Evolutionary conservation across 2,888 invertebrate genomes (phyloP), one percentile per base, ranked within the genome.

Genomic region (Watsonalla cultraria): DNA sequence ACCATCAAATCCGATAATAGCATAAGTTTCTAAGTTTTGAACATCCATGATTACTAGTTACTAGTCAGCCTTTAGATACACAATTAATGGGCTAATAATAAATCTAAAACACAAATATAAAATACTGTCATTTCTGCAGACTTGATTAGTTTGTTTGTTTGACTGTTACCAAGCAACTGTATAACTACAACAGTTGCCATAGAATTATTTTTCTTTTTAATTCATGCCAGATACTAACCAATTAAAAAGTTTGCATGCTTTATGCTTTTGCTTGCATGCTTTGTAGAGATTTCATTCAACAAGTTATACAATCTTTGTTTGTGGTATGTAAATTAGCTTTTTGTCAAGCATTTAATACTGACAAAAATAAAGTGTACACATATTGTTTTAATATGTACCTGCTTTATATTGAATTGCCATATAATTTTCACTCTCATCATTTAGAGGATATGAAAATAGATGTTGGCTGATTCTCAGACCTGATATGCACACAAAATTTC

Each of bases 1-100:
- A 95, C 96, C 96, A 84, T 96, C 95, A 83, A 96, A 96, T 51
- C 96, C 96, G 65, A 96, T 95, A 57, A 96, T 94, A 47, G 94
- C 94, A 53, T 92, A 90, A 5, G 95, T 82, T 68, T 94, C 91
- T 54, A 96, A 89, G 70, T 92, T 92, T 70, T 92, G 87, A 0
- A 94, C 92, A 59, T 93, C 92, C 65, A 82, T 86, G 52, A 59
- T 70, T 54, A 64, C 54, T 58, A 60, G 56, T 67, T 59, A 61
- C 54, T 64, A 60, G 56, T 62, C 48, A 55, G 42, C 11, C n/a
- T 51, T 50, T 51, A 50, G 50, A 51, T 51, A 47, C 52, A 50
- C 49, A 53, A 57, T 54, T 56, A 61, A 55, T 47, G 49, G 55
- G 54, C 62, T 62, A 59, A 58, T 60, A 60, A 56, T 58, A 59